These are phyloP conservation scores for Drosophila percnosoma DNA, from an alignment of 2,888 invertebrate species.

Conservation along the genomic window DNA sequence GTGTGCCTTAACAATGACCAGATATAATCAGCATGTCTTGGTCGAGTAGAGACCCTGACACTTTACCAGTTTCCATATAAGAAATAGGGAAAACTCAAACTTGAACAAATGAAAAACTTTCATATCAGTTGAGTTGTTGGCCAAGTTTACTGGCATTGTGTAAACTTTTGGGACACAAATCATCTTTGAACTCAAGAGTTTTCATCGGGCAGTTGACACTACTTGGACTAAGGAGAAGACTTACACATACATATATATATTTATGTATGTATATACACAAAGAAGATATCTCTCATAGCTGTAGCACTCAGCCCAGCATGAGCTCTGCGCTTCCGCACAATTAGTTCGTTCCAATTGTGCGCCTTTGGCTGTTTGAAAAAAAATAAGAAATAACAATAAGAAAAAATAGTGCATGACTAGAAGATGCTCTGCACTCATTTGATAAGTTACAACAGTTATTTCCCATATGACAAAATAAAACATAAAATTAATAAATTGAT, in stretches of 20 bases:
- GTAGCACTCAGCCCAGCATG: constrained; percentile 58
- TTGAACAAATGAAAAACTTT: constrained; percentile 59
- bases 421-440: not conserved
- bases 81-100: constrained; percentile 35
- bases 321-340: constrained; percentile 72
- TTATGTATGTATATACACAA: not conserved
- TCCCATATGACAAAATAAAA: not conserved
- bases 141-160: constrained; percentile 68
- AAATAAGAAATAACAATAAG: constrained; percentile 3
- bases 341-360: constrained; percentile 69
- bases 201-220: constrained; percentile 64
- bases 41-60: constrained; percentile 38
- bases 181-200: constrained; percentile 66
- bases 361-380: constrained; percentile 30
- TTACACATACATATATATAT: not conserved
- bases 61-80: constrained; percentile 39
- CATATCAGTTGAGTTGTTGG: constrained; percentile 53
- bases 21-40: constrained; percentile 63
- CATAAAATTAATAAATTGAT: not conserved
- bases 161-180: constrained; percentile 61
- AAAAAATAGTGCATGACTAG: not conserved
- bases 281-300: constrained; percentile 37
- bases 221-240: constrained; percentile 20
- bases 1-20: constrained; percentile 61
- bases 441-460: not conserved